A percentile compares a stretch with the other conserved stretches of the same genome.
Conservation (phyloP, 2,888 invertebrate species). For the Heterodera filipjevi region DNA sequence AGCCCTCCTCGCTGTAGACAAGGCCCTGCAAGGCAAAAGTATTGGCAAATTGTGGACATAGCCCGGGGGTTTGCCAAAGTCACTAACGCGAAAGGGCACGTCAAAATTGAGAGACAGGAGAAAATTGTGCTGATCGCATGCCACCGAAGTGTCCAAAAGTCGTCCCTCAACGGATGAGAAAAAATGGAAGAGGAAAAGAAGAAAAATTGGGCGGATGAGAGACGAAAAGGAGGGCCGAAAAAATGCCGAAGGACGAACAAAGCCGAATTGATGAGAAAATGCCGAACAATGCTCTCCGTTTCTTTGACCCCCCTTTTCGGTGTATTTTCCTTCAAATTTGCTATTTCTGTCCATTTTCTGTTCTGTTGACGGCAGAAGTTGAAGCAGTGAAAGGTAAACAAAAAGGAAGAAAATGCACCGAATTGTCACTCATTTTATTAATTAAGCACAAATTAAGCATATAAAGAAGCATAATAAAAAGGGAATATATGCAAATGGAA, state of each 20-base stretch:
- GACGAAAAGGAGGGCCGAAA: neutral
- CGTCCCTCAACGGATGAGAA: neutral
- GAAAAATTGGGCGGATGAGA: neutral
- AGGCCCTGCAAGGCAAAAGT: conserved; percentile 41
- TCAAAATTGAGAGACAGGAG: conserved; percentile 59
- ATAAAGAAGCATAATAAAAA: neutral
- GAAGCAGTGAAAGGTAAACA: neutral
- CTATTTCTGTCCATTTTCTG: too few species aligned
- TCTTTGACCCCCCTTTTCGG: too few species aligned
- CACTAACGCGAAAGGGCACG: conserved; percentile 46
- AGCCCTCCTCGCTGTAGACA: conserved; percentile 60
- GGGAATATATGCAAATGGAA: neutral
- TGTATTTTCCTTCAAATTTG: too few species aligned
- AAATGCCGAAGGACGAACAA: neutral
- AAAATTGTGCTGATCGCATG: conserved; percentile 55
- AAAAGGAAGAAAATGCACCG: too few species aligned
- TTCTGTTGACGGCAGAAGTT: neutral
- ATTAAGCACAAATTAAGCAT: neutral
- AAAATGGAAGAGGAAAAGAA: conserved; percentile 6
- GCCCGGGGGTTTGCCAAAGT: neutral
- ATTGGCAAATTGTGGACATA: neutral
- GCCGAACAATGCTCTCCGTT: too few species aligned
- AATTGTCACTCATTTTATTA: neutral
- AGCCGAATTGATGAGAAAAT: too few species aligned
- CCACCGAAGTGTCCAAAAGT: conserved; percentile 28